A percentile compares a stretch with the other conserved stretches of the same genome.
phyloP scores from a whole-genome alignment of 2,113 vertebrate species.

The Meles meles region DNA sequence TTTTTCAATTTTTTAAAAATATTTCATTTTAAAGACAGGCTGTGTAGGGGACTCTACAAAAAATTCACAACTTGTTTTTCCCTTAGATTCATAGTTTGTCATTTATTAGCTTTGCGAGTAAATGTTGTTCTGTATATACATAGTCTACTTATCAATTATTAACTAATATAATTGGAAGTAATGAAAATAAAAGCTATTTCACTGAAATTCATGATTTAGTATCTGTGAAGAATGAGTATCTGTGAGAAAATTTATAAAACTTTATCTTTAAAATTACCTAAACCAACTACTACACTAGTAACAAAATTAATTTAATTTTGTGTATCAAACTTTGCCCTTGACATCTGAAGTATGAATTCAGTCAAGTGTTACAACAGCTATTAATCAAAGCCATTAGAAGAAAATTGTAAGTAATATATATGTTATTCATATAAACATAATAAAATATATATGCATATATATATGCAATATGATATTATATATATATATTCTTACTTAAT shows the following conservation, averaged over 20 bases:
- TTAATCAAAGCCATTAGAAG: not conserved
- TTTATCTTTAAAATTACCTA: not conserved
- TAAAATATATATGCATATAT: not conserved
- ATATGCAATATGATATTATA: not conserved
- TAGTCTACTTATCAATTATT: not conserved
- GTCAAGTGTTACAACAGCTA: not conserved
- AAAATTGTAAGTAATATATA: not conserved
- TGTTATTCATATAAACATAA: too few relatives aligned
- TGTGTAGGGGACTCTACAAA: not conserved
- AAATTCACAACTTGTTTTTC: not conserved
- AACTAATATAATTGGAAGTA: not conserved
- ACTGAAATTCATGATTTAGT: not conserved
- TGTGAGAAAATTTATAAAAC: not conserved
- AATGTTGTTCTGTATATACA: not conserved
- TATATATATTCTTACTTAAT: not conserved
- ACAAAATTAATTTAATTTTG: not conserved
- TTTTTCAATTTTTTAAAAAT: not conserved
- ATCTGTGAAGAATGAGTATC: not conserved
- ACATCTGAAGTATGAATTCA: not conserved
- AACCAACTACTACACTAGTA: not conserved
- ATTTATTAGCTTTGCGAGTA: not conserved
- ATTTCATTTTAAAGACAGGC: not conserved
- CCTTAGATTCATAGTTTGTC: not conserved
- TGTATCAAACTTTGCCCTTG: not conserved
- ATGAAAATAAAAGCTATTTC: not conserved